These are phyloP conservation scores for Sinelater perroti DNA, from an alignment of 2,888 invertebrate species.

Conservation along the genomic window DNA sequence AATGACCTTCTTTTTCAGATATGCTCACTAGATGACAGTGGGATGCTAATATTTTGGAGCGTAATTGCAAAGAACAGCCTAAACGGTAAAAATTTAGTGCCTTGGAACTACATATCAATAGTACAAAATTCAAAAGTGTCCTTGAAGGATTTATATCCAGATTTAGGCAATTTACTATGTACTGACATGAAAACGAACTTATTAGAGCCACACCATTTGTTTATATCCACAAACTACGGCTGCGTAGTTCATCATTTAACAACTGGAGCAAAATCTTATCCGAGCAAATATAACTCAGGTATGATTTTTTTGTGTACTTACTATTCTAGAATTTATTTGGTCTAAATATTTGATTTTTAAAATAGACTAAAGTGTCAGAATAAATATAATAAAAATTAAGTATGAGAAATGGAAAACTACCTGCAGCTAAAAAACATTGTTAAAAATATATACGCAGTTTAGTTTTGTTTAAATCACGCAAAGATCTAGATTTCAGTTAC, in stretches of 20 bases:
- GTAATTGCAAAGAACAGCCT: constrained; percentile 53
- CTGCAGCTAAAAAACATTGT: no score
- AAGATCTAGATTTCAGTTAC: no score
- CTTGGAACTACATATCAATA: constrained; percentile 60
- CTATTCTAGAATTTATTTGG: neutral
- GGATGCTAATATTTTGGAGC: constrained; percentile 63
- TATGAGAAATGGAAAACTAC: no score
- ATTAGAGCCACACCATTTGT: constrained; percentile 60
- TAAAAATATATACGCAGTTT: no score
- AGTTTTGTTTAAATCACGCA: no score
- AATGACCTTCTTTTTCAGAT: constrained; percentile 53
- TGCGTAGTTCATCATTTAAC: constrained; percentile 59
- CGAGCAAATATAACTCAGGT: constrained; percentile 53
- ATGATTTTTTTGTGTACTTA: constrained; percentile 39
- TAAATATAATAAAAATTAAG: no score
- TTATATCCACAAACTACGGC: constrained; percentile 62
- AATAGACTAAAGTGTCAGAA: no score
- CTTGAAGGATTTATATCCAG: constrained; percentile 50
- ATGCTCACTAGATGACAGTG: constrained; percentile 63
- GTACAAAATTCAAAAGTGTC: constrained; percentile 59
- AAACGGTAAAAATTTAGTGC: constrained; percentile 55
- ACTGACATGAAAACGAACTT: constrained; percentile 60
- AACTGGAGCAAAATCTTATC: constrained; percentile 51
- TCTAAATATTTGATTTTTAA: neutral
- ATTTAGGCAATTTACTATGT: constrained; percentile 53